phyloP scores from a whole-genome alignment of 35 echinoderm and acorn worm genomes.

The Anneissia japonica region DNA sequence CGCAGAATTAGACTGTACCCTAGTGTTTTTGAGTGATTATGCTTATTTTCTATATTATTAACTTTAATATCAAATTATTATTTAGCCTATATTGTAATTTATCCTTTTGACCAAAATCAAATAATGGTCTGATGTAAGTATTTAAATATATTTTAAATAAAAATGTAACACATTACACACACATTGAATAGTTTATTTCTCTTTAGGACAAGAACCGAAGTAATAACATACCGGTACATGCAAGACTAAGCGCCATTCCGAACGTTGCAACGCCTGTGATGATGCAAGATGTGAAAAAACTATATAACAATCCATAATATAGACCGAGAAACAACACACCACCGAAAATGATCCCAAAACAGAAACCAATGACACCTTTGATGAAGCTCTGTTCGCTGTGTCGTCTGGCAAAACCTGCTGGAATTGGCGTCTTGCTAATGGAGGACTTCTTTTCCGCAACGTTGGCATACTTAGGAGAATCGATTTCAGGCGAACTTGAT shows the following conservation, averaged over 20 bases:
- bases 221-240: conserved; percentile 71
- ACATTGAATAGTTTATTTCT: neutral
- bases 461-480: neutral
- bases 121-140: neutral
- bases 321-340: conserved; percentile 57
- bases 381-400: neutral
- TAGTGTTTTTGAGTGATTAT: too few species aligned
- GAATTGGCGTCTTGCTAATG: neutral
- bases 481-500: neutral
- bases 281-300: conserved; percentile 36
- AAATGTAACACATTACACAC: neutral
- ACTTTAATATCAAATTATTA: neutral
- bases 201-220: too few species aligned
- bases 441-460: neutral
- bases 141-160: neutral
- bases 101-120: too few species aligned
- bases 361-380: conserved; percentile 57
- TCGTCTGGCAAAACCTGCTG: neutral
- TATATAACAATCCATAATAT: conserved; percentile 62
- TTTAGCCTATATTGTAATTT: neutral
- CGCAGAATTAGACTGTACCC: too few species aligned
- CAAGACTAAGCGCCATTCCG: conserved; percentile 59
- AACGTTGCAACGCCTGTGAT: conserved; percentile 52
- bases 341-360: conserved; percentile 66
- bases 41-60: neutral